A percentile compares a stretch with the other conserved stretches of the same genome.
phyloP scores from a whole-genome alignment of 1,140 invertebrate genomes.

The Psilanteris sp. region DNA sequence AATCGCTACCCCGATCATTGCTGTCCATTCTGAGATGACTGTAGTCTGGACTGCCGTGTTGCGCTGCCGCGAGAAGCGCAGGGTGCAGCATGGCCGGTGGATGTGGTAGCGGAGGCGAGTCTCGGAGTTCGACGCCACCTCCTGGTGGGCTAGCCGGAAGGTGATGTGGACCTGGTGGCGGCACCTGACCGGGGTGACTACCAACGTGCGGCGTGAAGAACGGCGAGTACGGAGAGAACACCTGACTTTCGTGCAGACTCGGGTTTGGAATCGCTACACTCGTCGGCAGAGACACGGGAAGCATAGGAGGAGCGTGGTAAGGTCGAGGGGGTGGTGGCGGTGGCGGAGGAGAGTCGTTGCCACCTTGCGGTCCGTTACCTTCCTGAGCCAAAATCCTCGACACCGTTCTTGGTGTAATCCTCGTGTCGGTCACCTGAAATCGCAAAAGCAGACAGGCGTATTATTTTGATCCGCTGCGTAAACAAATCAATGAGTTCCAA shows the following conservation, averaged over 20 bases:
- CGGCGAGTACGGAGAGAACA: constrained; percentile 93
- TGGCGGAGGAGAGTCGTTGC: constrained; percentile 79
- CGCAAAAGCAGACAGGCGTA: no score
- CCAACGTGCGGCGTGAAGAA: constrained; percentile 87
- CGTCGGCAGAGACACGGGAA: constrained; percentile 92
- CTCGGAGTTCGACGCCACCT: constrained; percentile 85
- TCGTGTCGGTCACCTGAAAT: constrained; percentile 94
- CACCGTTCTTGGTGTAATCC: constrained; percentile 94
- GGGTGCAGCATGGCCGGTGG: constrained; percentile 89
- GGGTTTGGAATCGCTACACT: constrained; percentile 98
- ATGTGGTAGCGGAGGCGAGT: constrained; percentile 89
- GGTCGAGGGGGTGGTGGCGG: constrained; percentile 85
- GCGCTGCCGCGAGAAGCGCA: constrained; percentile 87
- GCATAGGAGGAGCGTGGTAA: constrained; percentile 88
- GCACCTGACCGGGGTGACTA: constrained; percentile 77
- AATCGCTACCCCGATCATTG: constrained; percentile 91
- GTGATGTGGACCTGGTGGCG: constrained; percentile 80
- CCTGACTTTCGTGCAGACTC: constrained; percentile 95
- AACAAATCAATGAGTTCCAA: no score
- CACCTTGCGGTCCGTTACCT: constrained; percentile 83
- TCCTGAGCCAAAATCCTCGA: constrained; percentile 91
- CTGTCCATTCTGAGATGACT: constrained; percentile 87
- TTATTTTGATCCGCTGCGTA: no score
- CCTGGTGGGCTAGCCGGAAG: constrained; percentile 81
- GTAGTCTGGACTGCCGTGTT: constrained; percentile 89